Base-by-base conservation (phyloP, 2,888 invertebrate genomes). In the Drosophila flavopinicola region DNA sequence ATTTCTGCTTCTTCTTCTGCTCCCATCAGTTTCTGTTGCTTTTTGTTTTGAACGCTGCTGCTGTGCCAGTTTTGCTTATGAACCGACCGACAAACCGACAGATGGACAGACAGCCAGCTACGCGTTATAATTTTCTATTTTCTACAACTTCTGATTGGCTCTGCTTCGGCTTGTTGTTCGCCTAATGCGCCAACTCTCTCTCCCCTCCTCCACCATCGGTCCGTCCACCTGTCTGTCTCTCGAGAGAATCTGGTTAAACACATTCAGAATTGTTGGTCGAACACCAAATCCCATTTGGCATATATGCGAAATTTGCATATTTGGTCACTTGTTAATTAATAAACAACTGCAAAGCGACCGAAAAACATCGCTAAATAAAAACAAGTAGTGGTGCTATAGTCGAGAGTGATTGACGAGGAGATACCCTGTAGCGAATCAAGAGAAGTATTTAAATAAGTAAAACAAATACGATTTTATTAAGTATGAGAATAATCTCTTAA, bases 301-400 rank as follows among this genome's bases (percentile, higher is more conserved):
- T 29, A 44, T 29, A 56, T 59, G 54, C 56, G 73, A 67, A 75
- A 89, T 88, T 88, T 88, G 89, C 89, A 88, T 88, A 88, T 88
- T 85, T 85, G 78, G 84, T 68, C 88, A 87, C 89, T 87, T 84
- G 86, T 75, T 88, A 85, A 89, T 88, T 89, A 88, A 88, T 88
- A 74, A 79, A 66, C 58, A 56, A 56, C 51, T 42, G 32, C 38
- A 61, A 68, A 68, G 47, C 39, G 29, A 49, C 42, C 61, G 30
- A 57, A 53, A 57, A 57, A 51, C 41, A 49, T 42, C 33, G 20
- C 44, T 11, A 39, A 66, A 27, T 30, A 51, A 45, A 70, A 61
- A 42, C 66, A 56, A 45, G 42, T 32, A 48, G 10, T 5, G 10
- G 0, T 1, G 2, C 0, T 6, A 0, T 1, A 15, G 0, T 0